phyloP scores from a whole-genome alignment of 2,113 vertebrate species.

The Cebus imitator region DNA sequence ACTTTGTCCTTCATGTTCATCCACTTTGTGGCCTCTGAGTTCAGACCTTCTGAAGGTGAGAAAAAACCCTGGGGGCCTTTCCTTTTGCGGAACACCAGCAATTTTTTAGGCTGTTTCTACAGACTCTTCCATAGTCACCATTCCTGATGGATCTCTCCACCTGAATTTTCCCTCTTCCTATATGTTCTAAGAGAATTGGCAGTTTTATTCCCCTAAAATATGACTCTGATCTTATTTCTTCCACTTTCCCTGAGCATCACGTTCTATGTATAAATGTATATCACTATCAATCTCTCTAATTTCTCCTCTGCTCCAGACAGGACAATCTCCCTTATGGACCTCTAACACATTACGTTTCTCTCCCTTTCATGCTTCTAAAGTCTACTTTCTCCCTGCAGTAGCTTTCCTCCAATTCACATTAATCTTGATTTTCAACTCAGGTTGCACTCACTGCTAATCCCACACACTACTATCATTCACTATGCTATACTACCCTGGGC shows the following conservation, averaged over 20 bases:
- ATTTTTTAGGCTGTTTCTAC: background rate
- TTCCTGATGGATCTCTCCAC: background rate
- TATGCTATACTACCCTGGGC: background rate
- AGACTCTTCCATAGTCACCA: too few relatives aligned
- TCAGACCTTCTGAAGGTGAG: background rate
- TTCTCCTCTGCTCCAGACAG: background rate
- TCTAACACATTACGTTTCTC: background rate
- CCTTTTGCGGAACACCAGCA: background rate
- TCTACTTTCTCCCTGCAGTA: background rate
- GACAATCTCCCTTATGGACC: background rate
- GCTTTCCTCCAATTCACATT: background rate
- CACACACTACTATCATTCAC: background rate
- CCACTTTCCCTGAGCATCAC: background rate
- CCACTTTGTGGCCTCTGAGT: background rate
- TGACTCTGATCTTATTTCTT: background rate
- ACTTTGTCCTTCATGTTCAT: background rate
- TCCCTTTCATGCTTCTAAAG: background rate
- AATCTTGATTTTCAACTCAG: background rate
- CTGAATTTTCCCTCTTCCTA: background rate
- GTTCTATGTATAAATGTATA: background rate
- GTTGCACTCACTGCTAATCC: background rate
- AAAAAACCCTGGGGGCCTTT: background rate
- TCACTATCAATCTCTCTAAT: background rate
- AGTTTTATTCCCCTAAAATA: conserved; percentile 32
- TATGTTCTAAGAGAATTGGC: background rate